phyloP scores from a whole-genome alignment of 2,797 vertebrate species.

The Lithobates sylvaticus region DNA sequence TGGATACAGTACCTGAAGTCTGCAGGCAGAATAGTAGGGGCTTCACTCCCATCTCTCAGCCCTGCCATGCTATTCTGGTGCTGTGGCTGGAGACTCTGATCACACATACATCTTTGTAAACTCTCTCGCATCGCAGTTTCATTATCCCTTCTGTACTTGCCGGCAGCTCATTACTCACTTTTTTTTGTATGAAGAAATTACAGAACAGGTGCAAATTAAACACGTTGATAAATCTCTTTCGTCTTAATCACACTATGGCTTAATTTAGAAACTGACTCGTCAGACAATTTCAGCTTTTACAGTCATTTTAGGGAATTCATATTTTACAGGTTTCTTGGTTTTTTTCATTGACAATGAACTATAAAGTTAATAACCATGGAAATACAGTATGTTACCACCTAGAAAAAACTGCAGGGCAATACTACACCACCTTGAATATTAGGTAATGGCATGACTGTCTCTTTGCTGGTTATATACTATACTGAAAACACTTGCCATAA shows the following conservation, averaged over 20 bases:
- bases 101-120: slow-evolving; percentile 56
- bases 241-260: slow-evolving; percentile 40
- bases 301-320: slow-evolving; percentile 4
- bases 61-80: slow-evolving; percentile 52
- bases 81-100: slow-evolving; percentile 50
- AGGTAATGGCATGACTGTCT: no score
- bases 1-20: slow-evolving; percentile 45
- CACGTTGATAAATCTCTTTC: slow-evolving; percentile 41
- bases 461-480: no score
- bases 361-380: no score
- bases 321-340: slow-evolving; percentile 4
- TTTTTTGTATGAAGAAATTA: slow-evolving; percentile 43
- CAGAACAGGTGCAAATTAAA: slow-evolving; percentile 61
- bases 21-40: slow-evolving; percentile 18
- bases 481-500: no score
- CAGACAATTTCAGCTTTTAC: background rate
- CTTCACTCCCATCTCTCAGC: slow-evolving; percentile 31
- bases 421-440: no score
- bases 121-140: slow-evolving; percentile 51
- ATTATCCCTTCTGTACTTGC: slow-evolving; percentile 59
- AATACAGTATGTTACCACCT: no score
- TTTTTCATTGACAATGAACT: background rate
- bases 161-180: slow-evolving; percentile 37
- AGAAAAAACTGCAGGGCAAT: no score
- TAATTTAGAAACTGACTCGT: slow-evolving; percentile 14